Conservation (phyloP, 2,113 vertebrate species). For the Salvelinus alpinus region DNA sequence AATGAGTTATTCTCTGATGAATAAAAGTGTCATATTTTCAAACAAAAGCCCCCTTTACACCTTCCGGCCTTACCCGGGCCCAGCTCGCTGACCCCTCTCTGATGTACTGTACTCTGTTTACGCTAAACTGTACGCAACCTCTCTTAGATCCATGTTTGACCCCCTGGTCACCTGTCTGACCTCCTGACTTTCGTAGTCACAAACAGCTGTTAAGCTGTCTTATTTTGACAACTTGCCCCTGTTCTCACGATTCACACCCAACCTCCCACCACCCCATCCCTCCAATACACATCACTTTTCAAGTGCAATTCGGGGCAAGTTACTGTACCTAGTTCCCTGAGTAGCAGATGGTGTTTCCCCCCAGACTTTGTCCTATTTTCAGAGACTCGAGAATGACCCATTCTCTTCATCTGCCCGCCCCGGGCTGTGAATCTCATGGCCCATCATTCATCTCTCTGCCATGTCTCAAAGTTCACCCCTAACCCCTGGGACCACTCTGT, state of each 20-base stretch:
- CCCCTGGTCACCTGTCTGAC: slow-evolving; percentile 30
- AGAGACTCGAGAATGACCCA: slow-evolving; percentile 40
- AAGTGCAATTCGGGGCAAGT: slow-evolving; percentile 12
- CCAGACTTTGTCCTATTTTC: slow-evolving; percentile 36
- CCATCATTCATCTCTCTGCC: slow-evolving; percentile 18
- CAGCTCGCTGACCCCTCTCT: no score
- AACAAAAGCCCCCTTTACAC: slow-evolving; percentile 11
- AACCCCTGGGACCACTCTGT: slow-evolving; percentile 12
- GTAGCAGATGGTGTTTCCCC: neutral
- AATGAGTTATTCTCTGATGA: slow-evolving; percentile 41
- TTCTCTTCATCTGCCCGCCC: slow-evolving; percentile 29
- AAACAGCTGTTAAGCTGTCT: slow-evolving; percentile 40
- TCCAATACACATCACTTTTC: slow-evolving; percentile 5
- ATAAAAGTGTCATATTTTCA: slow-evolving; percentile 31
- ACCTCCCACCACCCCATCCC: neutral
- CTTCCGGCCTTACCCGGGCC: no score
- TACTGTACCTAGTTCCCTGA: slow-evolving; percentile 1
- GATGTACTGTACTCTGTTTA: slow-evolving; percentile 1
- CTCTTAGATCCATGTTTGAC: slow-evolving; percentile 9
- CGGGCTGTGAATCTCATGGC: slow-evolving; percentile 9
- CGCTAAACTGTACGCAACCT: slow-evolving; percentile 47
- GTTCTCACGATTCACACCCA: slow-evolving; percentile 8
- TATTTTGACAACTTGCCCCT: slow-evolving; percentile 21
- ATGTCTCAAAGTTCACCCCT: slow-evolving; percentile 23
- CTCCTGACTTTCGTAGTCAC: slow-evolving; percentile 26